Conservation (phyloP, 2,113 vertebrate genomes). For the Platanista minor region DNA sequence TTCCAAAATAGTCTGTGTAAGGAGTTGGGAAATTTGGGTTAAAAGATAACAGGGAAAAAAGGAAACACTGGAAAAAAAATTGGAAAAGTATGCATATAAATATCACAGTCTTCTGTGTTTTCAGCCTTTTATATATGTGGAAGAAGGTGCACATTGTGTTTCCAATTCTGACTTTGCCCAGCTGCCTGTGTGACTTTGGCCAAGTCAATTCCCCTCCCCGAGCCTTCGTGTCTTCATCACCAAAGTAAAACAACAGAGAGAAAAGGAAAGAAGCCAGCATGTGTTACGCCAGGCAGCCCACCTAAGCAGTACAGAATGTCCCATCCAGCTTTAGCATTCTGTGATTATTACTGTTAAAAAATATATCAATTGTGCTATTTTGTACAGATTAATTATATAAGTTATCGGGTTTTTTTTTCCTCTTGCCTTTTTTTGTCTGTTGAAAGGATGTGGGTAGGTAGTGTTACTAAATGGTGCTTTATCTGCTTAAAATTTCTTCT, state of each 20-base stretch:
- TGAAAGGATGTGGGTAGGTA: not conserved
- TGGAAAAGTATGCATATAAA: not conserved
- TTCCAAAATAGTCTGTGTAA: constrained; percentile 30
- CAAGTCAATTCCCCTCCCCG: not conserved
- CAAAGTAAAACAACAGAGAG: not conserved
- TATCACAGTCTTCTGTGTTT: not conserved
- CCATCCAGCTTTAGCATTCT: not conserved
- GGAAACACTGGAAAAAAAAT: not conserved
- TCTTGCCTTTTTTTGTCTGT: not conserved
- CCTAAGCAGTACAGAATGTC: not conserved
- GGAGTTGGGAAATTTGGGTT: not conserved
- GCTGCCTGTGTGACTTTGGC: not conserved
- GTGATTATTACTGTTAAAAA: not conserved
- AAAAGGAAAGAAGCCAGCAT: not conserved
- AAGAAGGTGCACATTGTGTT: not conserved
- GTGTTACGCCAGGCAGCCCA: not conserved
- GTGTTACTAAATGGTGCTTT: not conserved
- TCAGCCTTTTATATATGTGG: not conserved
- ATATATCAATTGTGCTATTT: not conserved
- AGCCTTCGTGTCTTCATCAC: not conserved
- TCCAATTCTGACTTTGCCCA: not conserved
- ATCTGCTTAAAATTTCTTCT: not conserved
- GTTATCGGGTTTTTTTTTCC: not conserved
- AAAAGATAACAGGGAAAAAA: not conserved
- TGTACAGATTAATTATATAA: not conserved